These are phyloP conservation scores for Bungarus multicinctus DNA, from an alignment of 2,113 vertebrate species.

Conservation along the genomic window DNA sequence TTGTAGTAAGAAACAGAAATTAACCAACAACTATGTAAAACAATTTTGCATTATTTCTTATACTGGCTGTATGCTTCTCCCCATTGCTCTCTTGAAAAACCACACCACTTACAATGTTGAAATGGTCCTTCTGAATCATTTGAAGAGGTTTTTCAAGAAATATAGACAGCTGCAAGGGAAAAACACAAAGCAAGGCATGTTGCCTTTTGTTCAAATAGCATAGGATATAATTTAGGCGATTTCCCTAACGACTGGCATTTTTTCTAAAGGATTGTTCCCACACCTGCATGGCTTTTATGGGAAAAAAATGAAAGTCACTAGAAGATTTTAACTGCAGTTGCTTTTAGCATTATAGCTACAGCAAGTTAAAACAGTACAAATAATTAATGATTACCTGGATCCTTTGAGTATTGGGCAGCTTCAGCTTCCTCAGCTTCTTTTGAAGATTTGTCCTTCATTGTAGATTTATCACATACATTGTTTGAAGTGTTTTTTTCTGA, in stretches of 20 bases:
- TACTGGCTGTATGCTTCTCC: neutral
- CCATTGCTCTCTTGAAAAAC: neutral
- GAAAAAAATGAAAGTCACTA: neutral
- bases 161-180: neutral
- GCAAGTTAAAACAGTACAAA: neutral
- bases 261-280: neutral
- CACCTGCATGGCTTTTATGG: neutral
- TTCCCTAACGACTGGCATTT: too few relatives aligned
- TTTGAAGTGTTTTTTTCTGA: neutral
- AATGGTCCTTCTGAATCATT: neutral
- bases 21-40: neutral
- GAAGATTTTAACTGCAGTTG: neutral
- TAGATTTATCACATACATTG: neutral
- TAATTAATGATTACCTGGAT: neutral
- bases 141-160: neutral
- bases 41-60: neutral
- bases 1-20: neutral
- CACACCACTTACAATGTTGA: neutral
- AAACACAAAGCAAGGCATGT: neutral
- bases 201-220: neutral
- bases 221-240: neutral
- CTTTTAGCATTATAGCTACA: neutral
- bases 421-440: neutral
- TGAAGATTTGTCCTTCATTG: neutral
- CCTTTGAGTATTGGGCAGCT: neutral